These are phyloP conservation scores for Drosophila leonis DNA, from an alignment of 2,888 invertebrate genomes.

Conservation along the genomic window DNA sequence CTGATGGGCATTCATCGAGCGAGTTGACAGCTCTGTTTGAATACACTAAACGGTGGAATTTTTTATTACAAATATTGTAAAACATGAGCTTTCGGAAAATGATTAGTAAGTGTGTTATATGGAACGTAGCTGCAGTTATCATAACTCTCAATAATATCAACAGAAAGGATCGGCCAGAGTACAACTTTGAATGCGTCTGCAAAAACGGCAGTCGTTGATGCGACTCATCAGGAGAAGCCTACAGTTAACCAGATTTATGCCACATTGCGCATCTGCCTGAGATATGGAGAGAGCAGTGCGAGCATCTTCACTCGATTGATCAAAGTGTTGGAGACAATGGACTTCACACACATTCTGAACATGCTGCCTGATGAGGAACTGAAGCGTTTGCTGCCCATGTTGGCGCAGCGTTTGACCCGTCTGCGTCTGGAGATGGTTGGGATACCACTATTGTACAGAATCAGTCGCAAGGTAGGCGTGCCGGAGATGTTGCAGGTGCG, in stretches of 20 bases:
- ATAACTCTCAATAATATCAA: neutral
- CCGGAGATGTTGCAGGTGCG: slow-evolving; percentile 7
- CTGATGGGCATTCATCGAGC: neutral
- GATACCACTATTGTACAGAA: neutral
- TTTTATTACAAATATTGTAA: neutral
- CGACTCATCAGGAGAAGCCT: neutral
- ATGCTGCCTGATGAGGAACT: slow-evolving; percentile 20
- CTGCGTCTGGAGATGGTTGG: slow-evolving; percentile 25
- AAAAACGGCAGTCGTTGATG: no score
- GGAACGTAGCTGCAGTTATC: neutral
- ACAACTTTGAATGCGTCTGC: no score
- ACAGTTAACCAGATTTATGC: slow-evolving; percentile 7
- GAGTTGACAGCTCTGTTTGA: slow-evolving; percentile 8
- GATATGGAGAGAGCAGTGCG: neutral
- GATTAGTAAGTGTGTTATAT: slow-evolving; percentile 24
- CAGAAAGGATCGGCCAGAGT: neutral
- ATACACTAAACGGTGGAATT: neutral
- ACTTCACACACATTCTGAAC: slow-evolving; percentile 1
- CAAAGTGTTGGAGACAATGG: slow-evolving; percentile 19
- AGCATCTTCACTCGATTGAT: slow-evolving; percentile 20
- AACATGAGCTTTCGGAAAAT: neutral
- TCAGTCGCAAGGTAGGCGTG: neutral
- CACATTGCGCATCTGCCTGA: slow-evolving; percentile 38
- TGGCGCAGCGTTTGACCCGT: slow-evolving; percentile 19
- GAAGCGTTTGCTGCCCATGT: slow-evolving; percentile 30